Conservation (phyloP, 2,797 vertebrate species). For the Acridotheres tristis region DNA sequence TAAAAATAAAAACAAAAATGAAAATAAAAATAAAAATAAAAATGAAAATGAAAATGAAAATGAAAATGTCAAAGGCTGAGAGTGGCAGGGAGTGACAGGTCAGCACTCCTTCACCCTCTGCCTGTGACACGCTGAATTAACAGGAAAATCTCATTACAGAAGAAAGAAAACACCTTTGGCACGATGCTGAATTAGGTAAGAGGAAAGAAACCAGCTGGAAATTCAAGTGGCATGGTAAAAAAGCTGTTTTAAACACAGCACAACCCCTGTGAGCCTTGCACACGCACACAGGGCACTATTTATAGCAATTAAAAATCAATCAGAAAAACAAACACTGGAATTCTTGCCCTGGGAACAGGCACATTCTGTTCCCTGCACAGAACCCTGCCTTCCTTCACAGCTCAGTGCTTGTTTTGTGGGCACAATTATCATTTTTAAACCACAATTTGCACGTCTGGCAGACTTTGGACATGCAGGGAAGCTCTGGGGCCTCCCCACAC, state of each 20-base stretch:
- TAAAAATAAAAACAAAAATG: too few relatives aligned
- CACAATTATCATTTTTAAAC: neutral
- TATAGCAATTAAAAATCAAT: neutral
- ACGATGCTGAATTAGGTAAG: too few relatives aligned
- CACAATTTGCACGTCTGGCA: neutral
- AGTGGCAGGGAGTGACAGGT: rapidly evolving
- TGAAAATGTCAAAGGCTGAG: neutral
- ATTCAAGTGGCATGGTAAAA: rapidly evolving
- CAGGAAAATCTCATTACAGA: neutral
- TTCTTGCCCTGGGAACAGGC: neutral
- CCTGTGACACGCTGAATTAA: neutral
- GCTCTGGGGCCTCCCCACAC: neutral
- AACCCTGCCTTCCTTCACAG: neutral
- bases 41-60: too few relatives aligned
- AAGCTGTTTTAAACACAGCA: neutral
- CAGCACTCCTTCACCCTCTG: neutral
- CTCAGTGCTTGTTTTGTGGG: neutral
- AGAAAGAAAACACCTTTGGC: neutral
- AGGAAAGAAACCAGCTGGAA: neutral
- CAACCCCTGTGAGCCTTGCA: neutral
- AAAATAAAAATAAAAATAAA: too few relatives aligned
- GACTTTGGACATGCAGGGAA: neutral
- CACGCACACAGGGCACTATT: neutral
- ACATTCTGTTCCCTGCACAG: neutral
- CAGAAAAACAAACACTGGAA: neutral